These are phyloP conservation scores for Corydoras sp. DNA, from an alignment of 2,113 vertebrate species.

Conservation along the genomic window DNA sequence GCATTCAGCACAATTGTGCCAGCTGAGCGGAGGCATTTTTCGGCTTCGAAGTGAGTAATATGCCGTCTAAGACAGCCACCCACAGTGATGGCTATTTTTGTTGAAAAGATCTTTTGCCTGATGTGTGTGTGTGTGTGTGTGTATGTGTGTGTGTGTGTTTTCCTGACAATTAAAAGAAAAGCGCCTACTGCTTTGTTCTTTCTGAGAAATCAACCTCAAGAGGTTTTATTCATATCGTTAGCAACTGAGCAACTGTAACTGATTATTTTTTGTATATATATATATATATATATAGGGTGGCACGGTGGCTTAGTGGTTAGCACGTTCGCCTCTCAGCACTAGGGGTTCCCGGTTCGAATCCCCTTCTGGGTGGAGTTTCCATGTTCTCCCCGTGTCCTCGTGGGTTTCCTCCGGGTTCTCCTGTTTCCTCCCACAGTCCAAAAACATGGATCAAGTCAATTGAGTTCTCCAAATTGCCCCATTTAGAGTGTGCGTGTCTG, in stretches of 20 bases:
- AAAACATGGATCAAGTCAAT: too few relatives aligned
- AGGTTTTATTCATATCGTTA: not conserved
- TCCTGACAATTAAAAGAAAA: conserved; percentile 2
- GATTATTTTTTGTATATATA: too few relatives aligned
- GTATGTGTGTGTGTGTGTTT: not conserved
- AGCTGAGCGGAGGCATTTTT: conserved; percentile 21
- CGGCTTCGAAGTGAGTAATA: conserved; percentile 24
- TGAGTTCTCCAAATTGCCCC: too few relatives aligned
- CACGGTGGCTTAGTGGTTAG: too few relatives aligned
- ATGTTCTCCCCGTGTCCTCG: too few relatives aligned
- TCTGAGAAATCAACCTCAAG: not conserved
- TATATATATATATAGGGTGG: too few relatives aligned
- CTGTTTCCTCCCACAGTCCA: too few relatives aligned
- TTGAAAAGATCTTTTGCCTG: conserved; percentile 19
- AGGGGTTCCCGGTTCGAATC: too few relatives aligned
- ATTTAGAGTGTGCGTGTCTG: too few relatives aligned
- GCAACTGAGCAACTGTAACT: not conserved
- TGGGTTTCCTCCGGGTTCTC: too few relatives aligned
- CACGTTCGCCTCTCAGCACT: too few relatives aligned
- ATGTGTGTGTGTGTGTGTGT: conserved; percentile 1
- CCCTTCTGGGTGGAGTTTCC: too few relatives aligned
- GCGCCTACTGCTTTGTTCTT: not conserved
- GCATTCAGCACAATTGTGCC: conserved; percentile 15
- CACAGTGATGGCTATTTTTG: conserved; percentile 31
- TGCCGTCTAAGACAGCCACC: conserved; percentile 24